Evolutionary conservation across 1,140 invertebrate species (phyloP), one percentile per base, ranked within the genome.

Genomic region (Trachelipus rathkii): DNA sequence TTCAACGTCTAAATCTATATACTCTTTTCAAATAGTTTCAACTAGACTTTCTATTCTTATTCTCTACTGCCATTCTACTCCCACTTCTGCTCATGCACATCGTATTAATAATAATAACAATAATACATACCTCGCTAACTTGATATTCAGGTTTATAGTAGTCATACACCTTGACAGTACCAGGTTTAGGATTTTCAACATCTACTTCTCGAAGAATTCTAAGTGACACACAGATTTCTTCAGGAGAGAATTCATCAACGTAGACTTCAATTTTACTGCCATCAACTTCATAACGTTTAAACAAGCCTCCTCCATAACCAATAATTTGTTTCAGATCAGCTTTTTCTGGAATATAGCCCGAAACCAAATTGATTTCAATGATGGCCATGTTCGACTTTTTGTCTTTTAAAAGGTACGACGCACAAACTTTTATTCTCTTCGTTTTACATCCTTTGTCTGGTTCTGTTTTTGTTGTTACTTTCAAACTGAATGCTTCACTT

Each of bases 91-190:
- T 33, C 33, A 33, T 33, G 33, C 33, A 33, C 33, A 33, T 33
- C 1, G 33, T 33, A 33, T 33, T 33, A 33, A 3, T 33, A 33
- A 33, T 33, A 6, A 33, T 33, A 66, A n/a, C 7, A 66, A 66
- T 23, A 46, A 73, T 19, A 67, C 74, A 68, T 15, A 75, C 74
- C 74, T 68, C 66, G 33, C 66, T 75, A 23, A 75, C 21, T 10
- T 4, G 10, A 33, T 53, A 75, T 15, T 70, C 74, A 3, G 74
- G 74, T 44, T 74, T 44, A n/a, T 75, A 75, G 74, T 75, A 93
- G 84, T 93, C 91, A 75, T 89, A 89, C 3, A 92, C 85, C 76
- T 86, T 87, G 13, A 89, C 87, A 72, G 88, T 87, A 0, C 89
- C 90, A 0, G 91, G 88, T 81, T 89, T 88, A 0, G 89, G 88